Evolutionary conservation across 2,888 invertebrate genomes (phyloP).

Genomic region (Cryptus armator): DNA sequence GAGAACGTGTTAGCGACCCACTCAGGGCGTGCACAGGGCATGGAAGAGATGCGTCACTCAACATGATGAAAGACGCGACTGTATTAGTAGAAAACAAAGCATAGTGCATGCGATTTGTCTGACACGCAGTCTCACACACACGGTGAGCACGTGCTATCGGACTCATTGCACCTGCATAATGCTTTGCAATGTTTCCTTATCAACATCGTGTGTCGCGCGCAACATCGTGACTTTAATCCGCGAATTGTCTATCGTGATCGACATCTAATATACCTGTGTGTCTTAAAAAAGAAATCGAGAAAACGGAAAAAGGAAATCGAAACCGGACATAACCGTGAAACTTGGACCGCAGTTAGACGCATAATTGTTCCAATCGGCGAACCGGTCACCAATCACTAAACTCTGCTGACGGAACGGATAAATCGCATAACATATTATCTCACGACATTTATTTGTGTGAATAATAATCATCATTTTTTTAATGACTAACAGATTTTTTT

Average conservation of each 20-base stretch:
- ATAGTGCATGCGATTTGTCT: conserved; percentile 23
- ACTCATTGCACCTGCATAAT: conserved; percentile 39
- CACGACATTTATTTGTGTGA: conserved; percentile 8
- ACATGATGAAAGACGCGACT: conserved; percentile 34
- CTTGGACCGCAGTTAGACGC: not conserved
- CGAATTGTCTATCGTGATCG: conserved; percentile 22
- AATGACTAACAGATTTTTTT: not conserved
- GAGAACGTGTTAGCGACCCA: conserved; percentile 70
- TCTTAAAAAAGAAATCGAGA: conserved; percentile 2
- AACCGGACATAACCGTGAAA: conserved; percentile 18
- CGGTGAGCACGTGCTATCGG: conserved; percentile 57
- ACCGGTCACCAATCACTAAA: too few relatives aligned
- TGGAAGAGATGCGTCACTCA: conserved; percentile 58
- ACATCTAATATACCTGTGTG: conserved; percentile 52
- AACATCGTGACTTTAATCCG: conserved; percentile 44
- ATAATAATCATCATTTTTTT: not conserved
- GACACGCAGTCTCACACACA: conserved; percentile 50
- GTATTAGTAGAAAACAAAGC: conserved; percentile 55
- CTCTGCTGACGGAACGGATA: not conserved
- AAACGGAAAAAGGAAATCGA: not conserved
- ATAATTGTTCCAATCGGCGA: not conserved
- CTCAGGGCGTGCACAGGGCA: conserved; percentile 69
- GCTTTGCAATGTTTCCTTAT: conserved; percentile 43
- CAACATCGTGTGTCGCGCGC: conserved; percentile 3
- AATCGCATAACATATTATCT: conserved; percentile 15